Evolutionary conservation across 2,797 vertebrate genomes (phyloP), one percentile per base, ranked within the genome.

Genomic region (Bryconaethiops microstoma): DNA sequence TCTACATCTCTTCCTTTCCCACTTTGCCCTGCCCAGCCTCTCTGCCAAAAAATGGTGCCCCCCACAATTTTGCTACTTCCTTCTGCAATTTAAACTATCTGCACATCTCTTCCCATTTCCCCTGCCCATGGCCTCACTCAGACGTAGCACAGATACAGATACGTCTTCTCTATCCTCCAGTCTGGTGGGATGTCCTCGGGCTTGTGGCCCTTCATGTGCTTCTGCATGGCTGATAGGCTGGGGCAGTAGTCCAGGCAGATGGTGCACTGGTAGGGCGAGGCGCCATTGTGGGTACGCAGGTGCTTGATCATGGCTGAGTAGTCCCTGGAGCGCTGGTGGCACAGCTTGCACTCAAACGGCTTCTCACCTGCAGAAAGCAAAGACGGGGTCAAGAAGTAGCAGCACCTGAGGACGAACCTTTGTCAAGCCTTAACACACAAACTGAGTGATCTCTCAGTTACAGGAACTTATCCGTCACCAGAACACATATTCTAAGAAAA

Each of bases 281-380:
- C 95, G 1, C 96, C 96, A 0, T 92, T 93, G 19, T 96, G 96
- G 7, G 96, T 96, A 75, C 96, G 91, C 84, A 96, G 95, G 90
- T 97, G 96, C 87, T 96, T 97, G 89, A 96, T 96, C 95, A 96
- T 96, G 87, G 96, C 96, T 0, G 96, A 96, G 90, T 96, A 96
- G 90, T 97, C 96, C 64, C 96, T 91, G 9, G 95, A 97, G 57
- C 96, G 94, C 88, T 96, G 96, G 57, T 94, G 91, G 75, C 96
- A 97, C 80, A 96, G 91, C 21, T 94, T 93, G 83, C 96, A 97
- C 91, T 96, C 95, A 0, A 96, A 96, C 42, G 95, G 95, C 90
- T 96, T 96, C 92, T 96, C 95, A 0, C 95, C 95, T 96, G 89
- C 0, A 42, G 21, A 17, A 74, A 10, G 17, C 0, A 75, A 48